Evolutionary conservation across 2,113 vertebrate genomes (phyloP), one percentile per base, ranked within the genome.

Genomic region (Pelodiscus sinensis): DNA sequence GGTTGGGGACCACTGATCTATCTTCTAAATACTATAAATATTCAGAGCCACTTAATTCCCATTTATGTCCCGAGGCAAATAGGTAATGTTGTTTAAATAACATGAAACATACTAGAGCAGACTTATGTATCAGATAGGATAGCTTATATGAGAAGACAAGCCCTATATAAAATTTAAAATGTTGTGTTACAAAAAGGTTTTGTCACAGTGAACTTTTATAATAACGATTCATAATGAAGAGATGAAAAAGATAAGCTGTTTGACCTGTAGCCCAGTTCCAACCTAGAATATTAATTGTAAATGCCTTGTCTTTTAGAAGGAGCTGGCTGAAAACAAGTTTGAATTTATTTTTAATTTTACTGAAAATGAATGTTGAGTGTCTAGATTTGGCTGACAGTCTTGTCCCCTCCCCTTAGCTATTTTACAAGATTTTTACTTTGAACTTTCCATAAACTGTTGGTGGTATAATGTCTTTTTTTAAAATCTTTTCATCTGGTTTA

Each of bases 41-140:
- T 81, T 90, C 82, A 84, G 0, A 82, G 52, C 94, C n/a, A 80
- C 9, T 82, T 82, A 85, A 93, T 97, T 92, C 5, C 2, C 91
- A 9, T 83, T 93, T 95, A 44, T 3, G n/a, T 88, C 56, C n/a
- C 85, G 57, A 90, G 35, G 77, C 57, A 93, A 83, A 87, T 90
- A 3, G 11, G 38, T 15, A 18, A 13, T 86, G 88, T 88, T 77
- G 29, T 50, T 6, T 87, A 27, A 85, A 90, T 90, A 88, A 82
- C 2, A 58, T 51, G 1, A 27, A 87, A 44, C 35, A 38, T 44
- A 44, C 24, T 44, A 21, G 71, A 35, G 18, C 92, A 73, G 88
- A 85, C 77, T 91, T 82, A 16, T 24, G 6, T 78, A 1, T 57
- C 90, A 2, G 10, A 88, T 21, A 88, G 3, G 16, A 5, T 79